These are phyloP conservation scores for Cherax quadricarinatus DNA, from an alignment of 1,140 invertebrate species.

Conservation along the genomic window DNA sequence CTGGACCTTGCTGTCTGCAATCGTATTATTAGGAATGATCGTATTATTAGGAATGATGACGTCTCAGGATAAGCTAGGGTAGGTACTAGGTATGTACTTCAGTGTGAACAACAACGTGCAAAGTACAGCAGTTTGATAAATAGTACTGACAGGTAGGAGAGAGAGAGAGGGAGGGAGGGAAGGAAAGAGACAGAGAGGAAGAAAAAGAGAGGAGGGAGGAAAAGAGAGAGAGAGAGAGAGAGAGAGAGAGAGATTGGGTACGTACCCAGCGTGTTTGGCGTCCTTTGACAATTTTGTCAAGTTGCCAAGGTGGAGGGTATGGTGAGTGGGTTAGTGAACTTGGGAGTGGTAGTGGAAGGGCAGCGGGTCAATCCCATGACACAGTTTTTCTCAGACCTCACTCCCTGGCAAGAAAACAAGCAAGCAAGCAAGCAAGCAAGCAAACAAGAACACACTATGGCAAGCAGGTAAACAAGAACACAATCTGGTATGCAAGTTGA, in stretches of 20 bases:
- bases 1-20: too few species aligned
- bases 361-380: not conserved
- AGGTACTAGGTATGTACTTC: too few species aligned
- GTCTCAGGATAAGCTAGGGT: too few species aligned
- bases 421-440: not conserved
- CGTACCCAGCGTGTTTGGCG: not conserved
- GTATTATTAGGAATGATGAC: too few species aligned
- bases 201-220: not conserved
- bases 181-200: not conserved
- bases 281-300: constrained; percentile 1
- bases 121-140: too few species aligned
- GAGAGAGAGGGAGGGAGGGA: not conserved
- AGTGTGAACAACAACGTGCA: too few species aligned
- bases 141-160: not conserved
- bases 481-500: too few species aligned
- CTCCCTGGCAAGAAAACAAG: not conserved
- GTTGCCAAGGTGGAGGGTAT: not conserved
- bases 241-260: not conserved
- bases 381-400: not conserved
- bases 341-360: not conserved
- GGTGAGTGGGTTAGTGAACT: not conserved
- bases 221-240: not conserved
- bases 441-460: not conserved
- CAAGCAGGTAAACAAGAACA: too few species aligned
- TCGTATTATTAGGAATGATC: too few species aligned